phyloP scores from a whole-genome alignment of 2,113 vertebrate species.

The Odobenus rosmarus region DNA sequence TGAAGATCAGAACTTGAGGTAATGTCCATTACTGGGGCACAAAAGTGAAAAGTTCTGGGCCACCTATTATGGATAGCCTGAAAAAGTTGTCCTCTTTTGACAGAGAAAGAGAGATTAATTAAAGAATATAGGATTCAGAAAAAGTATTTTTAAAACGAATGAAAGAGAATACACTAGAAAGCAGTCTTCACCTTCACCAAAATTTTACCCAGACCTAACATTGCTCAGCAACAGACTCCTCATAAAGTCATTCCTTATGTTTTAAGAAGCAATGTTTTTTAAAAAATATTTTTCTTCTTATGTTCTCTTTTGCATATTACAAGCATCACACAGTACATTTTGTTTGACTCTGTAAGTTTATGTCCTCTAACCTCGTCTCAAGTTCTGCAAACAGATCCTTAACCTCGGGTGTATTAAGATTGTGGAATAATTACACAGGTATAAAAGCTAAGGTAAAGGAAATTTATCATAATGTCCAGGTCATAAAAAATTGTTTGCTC shows the following conservation, averaged over 20 bases:
- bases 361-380: slow-evolving; percentile 23
- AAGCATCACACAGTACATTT: neutral
- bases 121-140: neutral
- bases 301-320: neutral
- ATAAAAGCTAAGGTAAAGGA: slow-evolving; percentile 43
- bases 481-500: slow-evolving; percentile 56
- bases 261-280: neutral
- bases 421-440: slow-evolving; percentile 56
- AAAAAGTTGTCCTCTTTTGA: neutral
- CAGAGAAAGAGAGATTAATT: neutral
- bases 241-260: neutral
- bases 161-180: neutral
- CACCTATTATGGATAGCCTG: neutral
- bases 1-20: neutral
- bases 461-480: slow-evolving; percentile 61
- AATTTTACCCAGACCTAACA: neutral
- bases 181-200: neutral
- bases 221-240: neutral
- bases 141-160: neutral
- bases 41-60: neutral
- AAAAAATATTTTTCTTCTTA: neutral
- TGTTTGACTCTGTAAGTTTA: neutral
- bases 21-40: neutral
- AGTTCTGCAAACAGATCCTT: slow-evolving; percentile 53
- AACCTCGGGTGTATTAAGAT: slow-evolving; percentile 37